Conservation (phyloP, 1,140 invertebrate genomes). For the Hydropsyche tenuis region DNA sequence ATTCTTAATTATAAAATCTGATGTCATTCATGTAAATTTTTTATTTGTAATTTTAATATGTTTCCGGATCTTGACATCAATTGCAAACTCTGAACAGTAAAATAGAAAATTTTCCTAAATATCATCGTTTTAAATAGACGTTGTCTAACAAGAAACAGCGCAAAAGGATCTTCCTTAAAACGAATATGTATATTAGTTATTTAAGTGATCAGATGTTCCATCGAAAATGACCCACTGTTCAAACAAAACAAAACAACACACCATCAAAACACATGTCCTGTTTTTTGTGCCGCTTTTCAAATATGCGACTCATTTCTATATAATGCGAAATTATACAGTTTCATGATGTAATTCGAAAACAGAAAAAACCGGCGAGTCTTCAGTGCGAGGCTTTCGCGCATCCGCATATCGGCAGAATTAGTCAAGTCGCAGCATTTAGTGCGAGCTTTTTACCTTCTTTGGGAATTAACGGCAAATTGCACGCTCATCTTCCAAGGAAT, state of each 20-base stretch:
- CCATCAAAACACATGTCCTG: not conserved
- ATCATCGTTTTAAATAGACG: too few species aligned
- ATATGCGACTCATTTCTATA: not conserved
- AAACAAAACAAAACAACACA: not conserved
- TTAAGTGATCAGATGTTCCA: too few species aligned
- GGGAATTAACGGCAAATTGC: conserved; percentile 4
- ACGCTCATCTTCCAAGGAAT: conserved; percentile 19
- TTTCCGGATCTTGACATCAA: too few species aligned
- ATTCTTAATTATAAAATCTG: too few species aligned
- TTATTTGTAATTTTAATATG: too few species aligned
- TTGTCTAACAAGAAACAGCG: too few species aligned
- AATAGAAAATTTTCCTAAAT: too few species aligned
- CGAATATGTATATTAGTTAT: too few species aligned
- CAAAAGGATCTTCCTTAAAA: too few species aligned
- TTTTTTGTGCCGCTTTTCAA: not conserved
- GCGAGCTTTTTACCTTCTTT: not conserved
- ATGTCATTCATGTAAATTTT: too few species aligned
- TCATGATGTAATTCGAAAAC: not conserved
- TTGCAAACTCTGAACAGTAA: too few species aligned
- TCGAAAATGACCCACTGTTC: not conserved
- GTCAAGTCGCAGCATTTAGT: not conserved
- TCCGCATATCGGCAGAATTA: conserved; percentile 25
- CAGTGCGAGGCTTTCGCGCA: not conserved
- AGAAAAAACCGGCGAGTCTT: not conserved
- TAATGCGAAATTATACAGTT: too few species aligned